Evolutionary conservation across 2,888 invertebrate genomes (phyloP).

Genomic region (Melanostoma scalare): DNA sequence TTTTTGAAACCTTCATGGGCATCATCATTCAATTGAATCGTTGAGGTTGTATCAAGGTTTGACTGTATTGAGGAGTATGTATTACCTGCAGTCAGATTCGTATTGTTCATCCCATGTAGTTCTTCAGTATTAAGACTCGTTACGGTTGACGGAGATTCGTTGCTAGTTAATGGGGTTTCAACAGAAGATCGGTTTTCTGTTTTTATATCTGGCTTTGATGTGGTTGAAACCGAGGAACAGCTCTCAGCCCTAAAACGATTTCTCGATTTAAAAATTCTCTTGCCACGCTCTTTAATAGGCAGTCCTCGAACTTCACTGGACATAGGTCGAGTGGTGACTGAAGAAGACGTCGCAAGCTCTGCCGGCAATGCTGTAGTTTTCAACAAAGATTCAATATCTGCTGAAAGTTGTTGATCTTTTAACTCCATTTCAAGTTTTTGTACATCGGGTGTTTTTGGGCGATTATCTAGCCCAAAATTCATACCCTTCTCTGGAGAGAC

Average conservation of each 20-base stretch:
- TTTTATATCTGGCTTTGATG: constrained; percentile 3
- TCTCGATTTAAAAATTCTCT: constrained; percentile 81
- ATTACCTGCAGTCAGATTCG: background rate
- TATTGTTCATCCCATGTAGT: background rate
- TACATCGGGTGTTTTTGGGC: constrained; percentile 35
- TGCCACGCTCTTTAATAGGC: constrained; percentile 81
- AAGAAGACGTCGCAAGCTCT: constrained; percentile 79
- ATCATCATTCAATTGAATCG: background rate
- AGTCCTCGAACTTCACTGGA: constrained; percentile 75
- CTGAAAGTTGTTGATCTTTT: constrained; percentile 80
- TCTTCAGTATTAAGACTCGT: background rate
- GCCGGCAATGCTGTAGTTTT: constrained; percentile 85
- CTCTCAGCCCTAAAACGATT: constrained; percentile 77
- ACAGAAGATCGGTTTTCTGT: background rate
- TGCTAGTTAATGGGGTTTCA: background rate
- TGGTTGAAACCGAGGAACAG: constrained; percentile 34
- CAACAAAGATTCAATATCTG: constrained; percentile 85
- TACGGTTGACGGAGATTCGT: background rate
- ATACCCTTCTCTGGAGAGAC: constrained; percentile 75
- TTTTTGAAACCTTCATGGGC: background rate
- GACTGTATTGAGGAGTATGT: too few species aligned
- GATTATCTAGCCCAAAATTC: constrained; percentile 45
- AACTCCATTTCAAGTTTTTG: constrained; percentile 74
- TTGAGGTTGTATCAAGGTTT: too few species aligned
- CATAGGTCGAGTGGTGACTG: constrained; percentile 5